Evolutionary conservation across 2,888 invertebrate genomes (phyloP), one percentile per base, ranked within the genome.

Genomic region (Luffia ferchaultella): DNA sequence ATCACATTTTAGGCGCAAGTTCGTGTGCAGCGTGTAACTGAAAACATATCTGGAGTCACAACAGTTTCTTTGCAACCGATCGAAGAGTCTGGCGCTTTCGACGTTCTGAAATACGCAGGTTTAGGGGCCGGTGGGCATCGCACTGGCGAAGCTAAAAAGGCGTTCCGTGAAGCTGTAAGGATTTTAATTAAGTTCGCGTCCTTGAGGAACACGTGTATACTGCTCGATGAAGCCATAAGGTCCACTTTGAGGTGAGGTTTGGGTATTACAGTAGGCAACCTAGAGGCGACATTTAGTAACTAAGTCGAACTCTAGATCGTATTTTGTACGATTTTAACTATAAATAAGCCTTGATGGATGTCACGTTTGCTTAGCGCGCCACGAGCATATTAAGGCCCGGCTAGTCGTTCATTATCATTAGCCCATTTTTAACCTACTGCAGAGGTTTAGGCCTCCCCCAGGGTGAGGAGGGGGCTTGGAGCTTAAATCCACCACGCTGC

Each of bases 101-200:
- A 82, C 50, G 60, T 68, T 0, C 57, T 73, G 46, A 71, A 68
- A 0, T 83, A 73, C 54, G 83, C 75, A 0, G 84, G 78, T 1
- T 68, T 80, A 0, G 78, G 71, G 1, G 76, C 73, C 1, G 85
- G 76, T 3, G 86, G 73, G 1, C 85, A 73, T 53, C 79, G 73
- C 59, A 85, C 72, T 1, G 63, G 62, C 16, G 80, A 76, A 57
- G 74, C 72, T 41, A 86, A 72, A 60, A 78, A 66, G 58, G 77
- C 70, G 18, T 85, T 80, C 61, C 66, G 69, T 59, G 73, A 70
- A 58, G 85, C 67, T 42, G 60, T 77, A 1, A 61, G 64, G 43
- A 69, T 79, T 5, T 65, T 86, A 0, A 77, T 87, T 45, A 84
- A 82, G 59, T 85, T 85, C 44, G 85, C 86, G 0, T 83, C 86